phyloP scores from a whole-genome alignment of 2,888 invertebrate species.

The Kuschelorhynchus macadamiae region DNA sequence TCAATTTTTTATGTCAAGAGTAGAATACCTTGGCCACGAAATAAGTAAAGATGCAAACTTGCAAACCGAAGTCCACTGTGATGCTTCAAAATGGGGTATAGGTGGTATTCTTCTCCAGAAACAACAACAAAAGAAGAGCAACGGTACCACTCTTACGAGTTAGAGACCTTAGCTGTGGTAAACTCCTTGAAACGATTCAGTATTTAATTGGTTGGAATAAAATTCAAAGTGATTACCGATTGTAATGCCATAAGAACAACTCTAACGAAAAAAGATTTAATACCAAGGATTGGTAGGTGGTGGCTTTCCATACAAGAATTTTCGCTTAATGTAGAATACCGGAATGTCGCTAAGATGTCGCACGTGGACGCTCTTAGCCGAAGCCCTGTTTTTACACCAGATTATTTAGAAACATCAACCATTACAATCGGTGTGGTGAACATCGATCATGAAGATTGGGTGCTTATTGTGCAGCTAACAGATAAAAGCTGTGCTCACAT shows the following conservation, averaged over 20 bases:
- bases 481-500: conserved; percentile 9
- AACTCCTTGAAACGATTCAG: conserved; percentile 59
- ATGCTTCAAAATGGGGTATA: conserved; percentile 41
- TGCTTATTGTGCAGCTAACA: conserved; percentile 10
- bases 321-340: conserved; percentile 39
- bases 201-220: conserved; percentile 57
- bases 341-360: not conserved
- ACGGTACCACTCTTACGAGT: conserved; percentile 61
- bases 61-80: conserved; percentile 48
- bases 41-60: conserved; percentile 27
- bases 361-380: not conserved
- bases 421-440: conserved; percentile 4
- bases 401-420: not conserved
- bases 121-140: conserved; percentile 57
- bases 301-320: conserved; percentile 50
- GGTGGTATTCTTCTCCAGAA: conserved; percentile 10
- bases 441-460: conserved; percentile 21
- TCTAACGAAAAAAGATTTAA: conserved; percentile 55
- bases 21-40: conserved; percentile 44
- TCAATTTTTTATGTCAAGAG: conserved; percentile 26
- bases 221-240: conserved; percentile 60
- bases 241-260: conserved; percentile 59
- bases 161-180: conserved; percentile 62
- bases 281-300: conserved; percentile 58
- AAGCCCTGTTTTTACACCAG: not conserved